Conservation (phyloP, 2,113 vertebrate species). For the Gadus macrocephalus region DNA sequence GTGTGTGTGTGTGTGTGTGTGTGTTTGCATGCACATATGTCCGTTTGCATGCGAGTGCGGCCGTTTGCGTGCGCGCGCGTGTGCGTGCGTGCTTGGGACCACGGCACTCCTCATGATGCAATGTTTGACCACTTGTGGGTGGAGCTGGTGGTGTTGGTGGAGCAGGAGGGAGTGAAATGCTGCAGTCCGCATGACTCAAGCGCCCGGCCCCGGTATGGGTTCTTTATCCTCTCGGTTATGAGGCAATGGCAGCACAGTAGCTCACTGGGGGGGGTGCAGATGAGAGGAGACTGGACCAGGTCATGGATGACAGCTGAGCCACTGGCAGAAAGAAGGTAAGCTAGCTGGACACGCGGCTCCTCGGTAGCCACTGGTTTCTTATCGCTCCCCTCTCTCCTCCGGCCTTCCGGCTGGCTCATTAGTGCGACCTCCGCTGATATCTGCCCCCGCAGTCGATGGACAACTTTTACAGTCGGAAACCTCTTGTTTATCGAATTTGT, state of each 20-base stretch:
- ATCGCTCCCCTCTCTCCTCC: not conserved
- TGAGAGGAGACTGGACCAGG: constrained; percentile 36
- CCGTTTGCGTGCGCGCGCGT: not conserved
- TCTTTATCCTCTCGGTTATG: constrained; percentile 45
- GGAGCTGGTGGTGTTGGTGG: constrained; percentile 37
- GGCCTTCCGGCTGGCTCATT: not conserved
- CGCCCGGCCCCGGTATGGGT: constrained; percentile 46
- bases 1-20: not conserved
- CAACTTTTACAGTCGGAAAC: no score
- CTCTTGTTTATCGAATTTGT: no score
- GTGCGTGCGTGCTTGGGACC: not conserved
- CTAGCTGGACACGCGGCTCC: not conserved
- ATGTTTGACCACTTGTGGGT: constrained; percentile 14
- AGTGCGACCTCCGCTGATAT: no score
- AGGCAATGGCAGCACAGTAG: constrained; percentile 39
- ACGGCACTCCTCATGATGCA: constrained; percentile 32
- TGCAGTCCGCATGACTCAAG: constrained; percentile 41
- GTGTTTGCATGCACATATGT: not conserved
- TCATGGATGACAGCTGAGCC: constrained; percentile 48
- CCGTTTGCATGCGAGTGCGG: no score
- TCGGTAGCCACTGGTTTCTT: not conserved
- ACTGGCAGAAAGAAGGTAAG: constrained; percentile 25
- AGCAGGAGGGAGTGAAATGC: constrained; percentile 28
- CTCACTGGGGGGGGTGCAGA: constrained; percentile 30
- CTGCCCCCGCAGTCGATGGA: no score